Evolutionary conservation across 2,797 vertebrate species (phyloP).

Genomic region (Centroberyx gerrardi): DNA sequence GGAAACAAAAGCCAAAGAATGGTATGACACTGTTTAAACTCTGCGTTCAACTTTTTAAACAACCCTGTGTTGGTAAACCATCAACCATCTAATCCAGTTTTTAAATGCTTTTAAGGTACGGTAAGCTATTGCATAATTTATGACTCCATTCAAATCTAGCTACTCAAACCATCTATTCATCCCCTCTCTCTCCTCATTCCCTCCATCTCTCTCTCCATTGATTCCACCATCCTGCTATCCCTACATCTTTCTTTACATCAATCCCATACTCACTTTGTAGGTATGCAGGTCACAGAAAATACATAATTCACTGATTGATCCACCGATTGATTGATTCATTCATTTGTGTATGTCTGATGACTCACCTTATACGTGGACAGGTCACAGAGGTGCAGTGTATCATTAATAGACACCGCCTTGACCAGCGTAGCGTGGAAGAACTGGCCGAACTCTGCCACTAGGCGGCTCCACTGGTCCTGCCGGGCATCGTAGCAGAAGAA

Average conservation of each 20-base stretch:
- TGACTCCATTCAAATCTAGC: neutral
- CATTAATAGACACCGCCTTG: slow-evolving; percentile 93
- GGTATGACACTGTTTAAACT: neutral
- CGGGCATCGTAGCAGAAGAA: slow-evolving; percentile 93
- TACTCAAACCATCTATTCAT: neutral
- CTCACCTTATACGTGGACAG: slow-evolving; percentile 95
- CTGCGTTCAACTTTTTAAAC: neutral
- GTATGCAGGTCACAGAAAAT: neutral
- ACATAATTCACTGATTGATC: neutral
- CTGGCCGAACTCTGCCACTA: slow-evolving; percentile 96
- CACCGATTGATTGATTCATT: neutral
- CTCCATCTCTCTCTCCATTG: too few species aligned
- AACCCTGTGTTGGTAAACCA: neutral
- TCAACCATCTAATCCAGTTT: neutral
- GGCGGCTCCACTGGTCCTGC: slow-evolving; percentile 94
- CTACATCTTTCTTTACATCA: neutral
- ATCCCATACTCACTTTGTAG: neutral
- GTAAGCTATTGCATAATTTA: too few species aligned
- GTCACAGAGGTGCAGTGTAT: slow-evolving; percentile 94
- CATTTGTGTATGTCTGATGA: neutral
- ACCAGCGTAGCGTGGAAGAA: slow-evolving; percentile 97
- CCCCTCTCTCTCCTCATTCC: neutral
- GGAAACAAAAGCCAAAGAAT: neutral
- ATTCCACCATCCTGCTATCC: neutral
- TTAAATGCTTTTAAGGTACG: neutral